Base-by-base conservation (phyloP, 2,797 vertebrate genomes). In the Myotis myotis region DNA sequence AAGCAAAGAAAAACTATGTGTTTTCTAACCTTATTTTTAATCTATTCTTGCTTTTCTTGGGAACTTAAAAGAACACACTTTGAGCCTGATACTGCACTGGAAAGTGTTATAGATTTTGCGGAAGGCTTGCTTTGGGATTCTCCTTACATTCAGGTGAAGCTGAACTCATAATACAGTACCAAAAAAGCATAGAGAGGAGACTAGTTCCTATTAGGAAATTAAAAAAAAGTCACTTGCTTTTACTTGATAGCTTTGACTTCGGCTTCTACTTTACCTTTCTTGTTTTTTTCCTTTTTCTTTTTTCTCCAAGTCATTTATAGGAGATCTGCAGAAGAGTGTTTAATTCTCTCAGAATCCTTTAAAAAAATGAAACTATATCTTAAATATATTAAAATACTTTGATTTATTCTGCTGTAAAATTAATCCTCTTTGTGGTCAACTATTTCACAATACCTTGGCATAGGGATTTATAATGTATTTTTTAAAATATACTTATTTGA, bases 331-430 rank as follows among this genome's bases (percentile, higher is more conserved):
- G n/a, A 88, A 70, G 28, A 66, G 0, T 57, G 6, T 70, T 96
- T 84, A 87, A 36, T 93, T 87, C 44, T 3, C 55, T 71, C 38
- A 94, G 57, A 83, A 64, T 36, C 23, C 30, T 74, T 96, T 78
- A 62, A 75, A 95, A 94, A 80, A 90, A 38, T 72, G 55, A 95
- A 93, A 33, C 4, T 33, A 2, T 7, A 89, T 55, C 23, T 91
- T 95, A 93, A 96, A 78, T 78, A 75, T 86, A 93, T 89, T 84
- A 92, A 93, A 93, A 76, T 36, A 70, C 38, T 89, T 93, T 83
- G 86, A 95, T 96, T 96, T 96, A 94, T 96, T 96, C 64, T 72
- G 28, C 80, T 81, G 19, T 36, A 93, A 95, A 94, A 80, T 94
- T 89, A 87, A 85, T 95, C 23, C 10, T 89, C 53, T 82, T 93